Conservation (phyloP, 2,888 invertebrate genomes). For the Polydrusus tereticollis region DNA sequence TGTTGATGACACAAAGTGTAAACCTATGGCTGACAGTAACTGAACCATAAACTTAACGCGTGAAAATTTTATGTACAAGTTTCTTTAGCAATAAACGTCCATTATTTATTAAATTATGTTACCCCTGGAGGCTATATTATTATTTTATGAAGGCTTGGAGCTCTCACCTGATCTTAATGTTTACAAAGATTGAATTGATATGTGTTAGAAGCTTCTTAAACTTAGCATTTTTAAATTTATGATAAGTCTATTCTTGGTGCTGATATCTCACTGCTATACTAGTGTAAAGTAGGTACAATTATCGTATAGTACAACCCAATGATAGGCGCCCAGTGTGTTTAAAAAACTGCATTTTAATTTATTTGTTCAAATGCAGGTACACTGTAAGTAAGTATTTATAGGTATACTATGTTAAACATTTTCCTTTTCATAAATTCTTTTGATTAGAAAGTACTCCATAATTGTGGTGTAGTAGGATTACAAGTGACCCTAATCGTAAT, state of each 20-base stretch:
- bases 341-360: background rate
- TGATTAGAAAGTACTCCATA: too few relatives aligned
- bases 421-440: too few relatives aligned
- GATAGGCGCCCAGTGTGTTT: background rate
- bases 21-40: too few relatives aligned
- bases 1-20: too few relatives aligned
- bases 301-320: conserved; percentile 7
- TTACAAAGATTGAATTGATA: background rate
- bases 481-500: too few relatives aligned
- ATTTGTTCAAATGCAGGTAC: too few relatives aligned
- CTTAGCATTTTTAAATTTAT: background rate
- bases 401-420: too few relatives aligned
- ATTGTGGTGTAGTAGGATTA: too few relatives aligned
- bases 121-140: background rate
- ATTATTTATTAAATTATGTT: background rate
- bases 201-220: background rate
- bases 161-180: background rate
- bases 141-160: background rate
- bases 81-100: background rate
- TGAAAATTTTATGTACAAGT: background rate
- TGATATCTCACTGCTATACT: conserved; percentile 3
- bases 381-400: background rate
- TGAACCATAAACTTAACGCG: background rate
- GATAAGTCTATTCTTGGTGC: background rate
- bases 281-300: background rate